Evolutionary conservation across 2,888 invertebrate species (phyloP), one percentile per base, ranked within the genome.

Genomic region (Macropis europaea): DNA sequence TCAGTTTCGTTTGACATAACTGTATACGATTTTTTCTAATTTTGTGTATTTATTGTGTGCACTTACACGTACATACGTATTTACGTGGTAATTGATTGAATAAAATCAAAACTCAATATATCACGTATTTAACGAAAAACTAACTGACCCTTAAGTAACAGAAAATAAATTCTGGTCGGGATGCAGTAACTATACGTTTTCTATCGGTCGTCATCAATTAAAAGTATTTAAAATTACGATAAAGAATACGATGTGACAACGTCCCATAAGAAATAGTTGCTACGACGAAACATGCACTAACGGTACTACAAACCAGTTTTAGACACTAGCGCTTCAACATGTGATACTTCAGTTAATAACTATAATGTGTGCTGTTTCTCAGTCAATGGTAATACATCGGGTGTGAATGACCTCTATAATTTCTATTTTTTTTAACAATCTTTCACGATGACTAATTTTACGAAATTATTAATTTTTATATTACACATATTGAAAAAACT

Each of bases 1-100:
- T 60, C 26, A 56, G 45, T 63, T 53, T 82, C 77, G 57, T 74
- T 81, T 67, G 79, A 80, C 79, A 79, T 79, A 45, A 62, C 19
- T 62, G 30, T 45, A 38, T 13, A 24, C 15, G 57, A 47, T 40
- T 5, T 43, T 40, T 19, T n/a, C n/a, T n/a, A 2, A n/a, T n/a
- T 57, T 34, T 38, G 30, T 47, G 28, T 42, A 24, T 42, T 43
- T 42, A 24, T 34, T 3, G n/a, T 13, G 13, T 13, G 13, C 24
- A 32, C 47, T 48, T 24, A 3, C n/a, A n/a, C n/a, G n/a, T n/a
- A n/a, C n/a, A n/a, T n/a, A n/a, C n/a, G n/a, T 36, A 67, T 40
- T 26, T 75, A 64, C 59, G 68, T 70, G 68, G 64, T 63, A 66
- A 53, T 30, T 22, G 53, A 52, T 43, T 17, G 34, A 19, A 32